These are phyloP conservation scores for Allophyes oxyacanthae DNA, from an alignment of 2,888 invertebrate genomes.

Conservation along the genomic window DNA sequence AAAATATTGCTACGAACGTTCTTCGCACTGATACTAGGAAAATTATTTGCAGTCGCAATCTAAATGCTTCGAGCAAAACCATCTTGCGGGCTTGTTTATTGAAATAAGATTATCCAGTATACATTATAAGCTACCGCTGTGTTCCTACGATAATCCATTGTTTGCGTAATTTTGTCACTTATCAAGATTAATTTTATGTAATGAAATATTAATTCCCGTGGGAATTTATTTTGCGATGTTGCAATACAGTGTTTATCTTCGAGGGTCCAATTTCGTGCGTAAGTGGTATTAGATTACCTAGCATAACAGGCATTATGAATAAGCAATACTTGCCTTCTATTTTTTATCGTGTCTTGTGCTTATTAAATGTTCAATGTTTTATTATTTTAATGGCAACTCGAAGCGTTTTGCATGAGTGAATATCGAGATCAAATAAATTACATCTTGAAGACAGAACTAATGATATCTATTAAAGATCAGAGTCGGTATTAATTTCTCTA, in stretches of 20 bases:
- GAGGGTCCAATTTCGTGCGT: conserved; percentile 35
- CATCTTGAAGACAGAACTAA: conserved; percentile 1
- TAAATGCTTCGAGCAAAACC: conserved; percentile 31
- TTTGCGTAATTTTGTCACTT: conserved; percentile 41
- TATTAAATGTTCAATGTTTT: background rate
- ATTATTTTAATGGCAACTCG: background rate
- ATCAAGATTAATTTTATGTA: conserved; percentile 50
- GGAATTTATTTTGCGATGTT: conserved; percentile 37
- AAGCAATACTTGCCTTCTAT: conserved; percentile 15
- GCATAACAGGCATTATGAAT: conserved; percentile 12
- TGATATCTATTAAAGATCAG: conserved; percentile 7
- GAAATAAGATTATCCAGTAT: conserved; percentile 39
- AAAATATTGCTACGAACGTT: conserved; percentile 62
- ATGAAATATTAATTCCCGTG: conserved; percentile 50
- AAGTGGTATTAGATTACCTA: conserved; percentile 39
- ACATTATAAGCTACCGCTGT: conserved; percentile 11
- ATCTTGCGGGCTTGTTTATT: conserved; percentile 48
- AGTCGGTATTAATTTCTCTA: conserved; percentile 8
- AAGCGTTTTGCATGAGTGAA: conserved; percentile 12
- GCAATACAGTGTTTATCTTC: conserved; percentile 29
- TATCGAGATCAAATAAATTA: conserved; percentile 17
- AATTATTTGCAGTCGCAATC: conserved; percentile 52
- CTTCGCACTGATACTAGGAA: conserved; percentile 56
- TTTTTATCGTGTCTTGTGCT: conserved; percentile 2
- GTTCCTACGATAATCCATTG: conserved; percentile 38